Conservation (phyloP, 1,140 invertebrate species). For the Drosophila baimaii region DNA sequence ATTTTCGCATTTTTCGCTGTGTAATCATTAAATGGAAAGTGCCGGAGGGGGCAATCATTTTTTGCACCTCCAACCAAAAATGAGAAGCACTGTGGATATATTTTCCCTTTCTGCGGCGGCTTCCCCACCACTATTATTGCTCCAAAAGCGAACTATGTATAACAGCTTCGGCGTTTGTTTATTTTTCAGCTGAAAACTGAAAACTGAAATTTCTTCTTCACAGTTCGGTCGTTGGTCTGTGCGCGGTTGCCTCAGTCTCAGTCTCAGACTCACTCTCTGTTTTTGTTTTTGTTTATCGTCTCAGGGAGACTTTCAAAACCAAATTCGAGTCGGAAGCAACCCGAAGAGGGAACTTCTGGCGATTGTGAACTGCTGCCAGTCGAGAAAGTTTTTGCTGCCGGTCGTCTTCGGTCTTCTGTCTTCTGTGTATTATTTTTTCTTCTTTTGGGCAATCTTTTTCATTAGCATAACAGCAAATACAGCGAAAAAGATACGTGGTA, state of each 20-base stretch:
- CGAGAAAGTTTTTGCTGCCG: slow-evolving; percentile 63
- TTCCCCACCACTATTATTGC: slow-evolving; percentile 21
- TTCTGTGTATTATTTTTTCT: slow-evolving; percentile 17
- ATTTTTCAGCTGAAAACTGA: slow-evolving; percentile 50
- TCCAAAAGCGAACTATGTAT: slow-evolving; percentile 41
- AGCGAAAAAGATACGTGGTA: slow-evolving; percentile 3
- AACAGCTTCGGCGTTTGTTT: slow-evolving; percentile 59
- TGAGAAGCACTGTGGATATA: slow-evolving; percentile 23
- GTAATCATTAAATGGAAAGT: slow-evolving; percentile 73
- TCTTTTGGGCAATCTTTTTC: slow-evolving; percentile 42
- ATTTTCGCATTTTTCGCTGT: slow-evolving; percentile 30
- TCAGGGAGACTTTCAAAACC: slow-evolving; percentile 61
- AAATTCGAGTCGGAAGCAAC: slow-evolving; percentile 38
- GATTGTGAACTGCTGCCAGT: slow-evolving; percentile 30
- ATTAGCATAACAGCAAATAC: slow-evolving; percentile 68
- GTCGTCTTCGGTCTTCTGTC: slow-evolving; percentile 13
- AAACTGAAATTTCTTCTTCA: slow-evolving; percentile 57
- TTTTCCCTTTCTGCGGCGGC: slow-evolving; percentile 66
- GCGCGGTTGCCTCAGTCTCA: slow-evolving; percentile 15
- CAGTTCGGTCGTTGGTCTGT: slow-evolving; percentile 49
- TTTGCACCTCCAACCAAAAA: slow-evolving; percentile 63
- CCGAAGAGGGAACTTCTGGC: slow-evolving; percentile 33
- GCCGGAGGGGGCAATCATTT: slow-evolving; percentile 53
- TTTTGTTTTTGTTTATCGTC: slow-evolving; percentile 76
- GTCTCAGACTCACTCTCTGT: slow-evolving; percentile 44